Conservation (phyloP, 2,113 vertebrate species). For the Phyllostomus discolor region DNA sequence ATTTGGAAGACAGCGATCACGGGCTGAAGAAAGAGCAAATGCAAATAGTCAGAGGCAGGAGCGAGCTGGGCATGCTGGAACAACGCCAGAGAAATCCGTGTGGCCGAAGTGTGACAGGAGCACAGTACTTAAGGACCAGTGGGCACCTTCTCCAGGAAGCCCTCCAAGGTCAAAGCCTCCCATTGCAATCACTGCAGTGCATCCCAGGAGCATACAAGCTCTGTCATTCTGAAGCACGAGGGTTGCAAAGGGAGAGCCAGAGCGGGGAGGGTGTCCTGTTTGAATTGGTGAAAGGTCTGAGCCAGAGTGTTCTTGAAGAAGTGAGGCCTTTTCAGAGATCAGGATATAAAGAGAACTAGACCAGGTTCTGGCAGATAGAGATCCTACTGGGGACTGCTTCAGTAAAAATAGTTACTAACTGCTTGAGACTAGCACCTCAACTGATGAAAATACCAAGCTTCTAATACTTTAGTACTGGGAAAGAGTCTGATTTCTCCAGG, state of each 20-base stretch:
- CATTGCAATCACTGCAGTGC: too few relatives aligned
- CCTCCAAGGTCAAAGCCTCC: background rate
- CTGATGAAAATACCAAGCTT: background rate
- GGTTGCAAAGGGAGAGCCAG: background rate
- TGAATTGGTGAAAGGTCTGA: background rate
- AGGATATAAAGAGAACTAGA: background rate
- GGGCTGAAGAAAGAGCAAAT: background rate
- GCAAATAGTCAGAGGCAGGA: background rate
- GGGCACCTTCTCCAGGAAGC: background rate
- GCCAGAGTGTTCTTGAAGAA: background rate
- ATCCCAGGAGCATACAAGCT: background rate
- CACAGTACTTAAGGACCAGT: background rate
- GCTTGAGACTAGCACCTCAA: background rate
- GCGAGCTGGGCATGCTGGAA: background rate
- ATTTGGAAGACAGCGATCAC: background rate
- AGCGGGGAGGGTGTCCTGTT: background rate
- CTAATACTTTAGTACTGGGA: background rate
- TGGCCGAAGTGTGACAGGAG: fast-evolving
- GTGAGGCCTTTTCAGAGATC: background rate
- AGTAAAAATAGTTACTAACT: background rate
- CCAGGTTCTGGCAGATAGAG: background rate
- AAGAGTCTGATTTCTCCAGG: background rate
- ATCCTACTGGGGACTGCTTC: background rate
- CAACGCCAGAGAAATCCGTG: background rate
- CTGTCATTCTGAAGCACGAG: background rate